Base-by-base conservation (phyloP, 1,140 invertebrate genomes). In the Leptinotarsa texana region DNA sequence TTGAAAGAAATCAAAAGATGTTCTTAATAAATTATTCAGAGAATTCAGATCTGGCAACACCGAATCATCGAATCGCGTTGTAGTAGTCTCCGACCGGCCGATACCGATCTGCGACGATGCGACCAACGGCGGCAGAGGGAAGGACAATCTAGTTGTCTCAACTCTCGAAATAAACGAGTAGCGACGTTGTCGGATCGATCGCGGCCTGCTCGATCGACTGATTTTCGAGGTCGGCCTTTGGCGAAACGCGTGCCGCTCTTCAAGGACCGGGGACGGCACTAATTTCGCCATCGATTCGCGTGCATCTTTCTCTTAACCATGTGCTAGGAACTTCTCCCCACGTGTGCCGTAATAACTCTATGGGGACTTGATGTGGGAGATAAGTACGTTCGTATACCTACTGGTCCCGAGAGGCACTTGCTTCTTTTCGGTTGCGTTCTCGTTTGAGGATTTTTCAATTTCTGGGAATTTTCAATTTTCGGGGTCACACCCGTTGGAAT, bases 211-310 rank as follows among this genome's bases (percentile, higher is more conserved):
- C 51, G 51, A 57, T 57, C 51, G 51, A 57, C 51, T 57, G 51
- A 57, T 57, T 57, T 57, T 18, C 51, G n/a, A 57, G 51, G 63
- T 65, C 21, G 65, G 17, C 22, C 11, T 22, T n/a, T 27, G 24
- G 18, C 18, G 15, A 67, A 67, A 67, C 65, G 6, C 65, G 65
- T 67, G 65, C 65, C 65, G 65, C 63, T 33, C 21, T 33, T 13
- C 13, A n/a, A 15, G 21, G 13, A 65, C 27, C 4, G 21, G 13
- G 24, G 24, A 24, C 21, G 21, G 63, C 13, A 22, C 21, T 22
- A n/a, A 22, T 67, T 67, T 67, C 22, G 65, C 65, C 65, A 67
- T 67, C 65, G 65, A 67, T 67, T 67, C 65, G 65, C 65, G 65
- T 27, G 22, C 65, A 17, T 67, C 65, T 17, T 67, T 67, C 21